Evolutionary conservation across 2,888 invertebrate genomes (phyloP).

Genomic region (Zelleria hepariella): DNA sequence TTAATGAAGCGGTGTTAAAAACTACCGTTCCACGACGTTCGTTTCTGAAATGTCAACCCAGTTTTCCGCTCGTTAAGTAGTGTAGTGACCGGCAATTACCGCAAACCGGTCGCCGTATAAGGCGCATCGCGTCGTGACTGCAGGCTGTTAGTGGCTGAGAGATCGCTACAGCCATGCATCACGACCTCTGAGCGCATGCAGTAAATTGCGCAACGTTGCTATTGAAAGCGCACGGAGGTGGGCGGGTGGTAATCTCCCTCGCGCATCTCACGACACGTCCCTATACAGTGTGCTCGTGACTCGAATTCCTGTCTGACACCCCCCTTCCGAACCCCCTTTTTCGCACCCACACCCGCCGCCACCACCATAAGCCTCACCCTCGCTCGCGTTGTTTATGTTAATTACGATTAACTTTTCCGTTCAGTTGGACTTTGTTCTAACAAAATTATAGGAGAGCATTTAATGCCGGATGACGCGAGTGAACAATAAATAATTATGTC

Average conservation of each 20-base stretch:
- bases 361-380: constrained; percentile 8
- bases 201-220: constrained; percentile 58
- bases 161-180: constrained; percentile 41
- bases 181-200: constrained; percentile 36
- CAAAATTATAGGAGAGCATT: constrained; percentile 14
- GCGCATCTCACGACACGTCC: constrained; percentile 46
- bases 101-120: constrained; percentile 19
- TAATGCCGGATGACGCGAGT: constrained; percentile 26
- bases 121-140: constrained; percentile 43
- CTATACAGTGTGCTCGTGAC: constrained; percentile 38
- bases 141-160: constrained; percentile 41
- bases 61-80: constrained; percentile 19
- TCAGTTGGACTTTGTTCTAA: not conserved
- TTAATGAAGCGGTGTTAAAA: constrained; percentile 12
- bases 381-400: constrained; percentile 6
- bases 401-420: constrained; percentile 16
- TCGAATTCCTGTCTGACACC: constrained; percentile 32
- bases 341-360: constrained; percentile 7
- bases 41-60: constrained; percentile 34
- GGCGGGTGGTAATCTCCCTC: constrained; percentile 38
- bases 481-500: constrained; percentile 35
- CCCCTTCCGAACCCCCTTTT: constrained; percentile 11
- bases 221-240: constrained; percentile 46
- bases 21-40: constrained; percentile 14
- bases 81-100: constrained; percentile 19